Percentiles rank a stretch among this genome's conserved stretches.
phyloP scores from a whole-genome alignment of 1,140 invertebrate genomes.

The Sinella curviseta region DNA sequence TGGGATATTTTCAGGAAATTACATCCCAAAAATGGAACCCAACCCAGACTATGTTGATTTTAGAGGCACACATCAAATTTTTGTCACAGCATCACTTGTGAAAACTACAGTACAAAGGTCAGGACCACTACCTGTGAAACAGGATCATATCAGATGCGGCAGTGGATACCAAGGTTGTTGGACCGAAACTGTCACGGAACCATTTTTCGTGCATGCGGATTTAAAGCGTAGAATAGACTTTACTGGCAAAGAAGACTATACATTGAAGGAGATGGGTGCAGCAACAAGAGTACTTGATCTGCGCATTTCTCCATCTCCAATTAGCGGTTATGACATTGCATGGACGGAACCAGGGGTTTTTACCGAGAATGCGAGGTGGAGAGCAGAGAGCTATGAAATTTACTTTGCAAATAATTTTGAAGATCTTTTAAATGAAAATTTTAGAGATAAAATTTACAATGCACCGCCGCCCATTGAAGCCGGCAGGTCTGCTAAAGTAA shows the following conservation, averaged over 20 bases:
- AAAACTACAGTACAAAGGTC: background rate
- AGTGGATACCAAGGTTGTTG: slow-evolving; percentile 23
- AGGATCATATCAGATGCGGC: slow-evolving; percentile 5
- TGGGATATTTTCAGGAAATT: slow-evolving; percentile 14
- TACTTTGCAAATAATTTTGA: background rate
- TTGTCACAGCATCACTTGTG: background rate
- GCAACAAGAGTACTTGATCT: background rate
- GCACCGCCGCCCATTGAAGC: background rate
- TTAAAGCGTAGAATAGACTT: background rate
- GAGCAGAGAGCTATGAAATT: background rate
- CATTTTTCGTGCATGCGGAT: background rate
- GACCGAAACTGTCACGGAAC: background rate
- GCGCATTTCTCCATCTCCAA: background rate
- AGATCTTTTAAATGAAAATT: background rate
- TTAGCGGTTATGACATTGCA: background rate
- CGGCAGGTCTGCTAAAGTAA: background rate
- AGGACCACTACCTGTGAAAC: background rate
- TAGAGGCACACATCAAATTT: background rate
- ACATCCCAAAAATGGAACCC: background rate
- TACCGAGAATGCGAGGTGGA: background rate
- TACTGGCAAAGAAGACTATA: background rate
- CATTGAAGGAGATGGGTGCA: background rate
- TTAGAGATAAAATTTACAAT: background rate
- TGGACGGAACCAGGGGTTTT: background rate
- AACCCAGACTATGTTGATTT: background rate